A percentile compares a stretch with the other conserved stretches of the same genome.
Conservation (phyloP, 2,888 invertebrate genomes). For the Morpho deidamia region DNA sequence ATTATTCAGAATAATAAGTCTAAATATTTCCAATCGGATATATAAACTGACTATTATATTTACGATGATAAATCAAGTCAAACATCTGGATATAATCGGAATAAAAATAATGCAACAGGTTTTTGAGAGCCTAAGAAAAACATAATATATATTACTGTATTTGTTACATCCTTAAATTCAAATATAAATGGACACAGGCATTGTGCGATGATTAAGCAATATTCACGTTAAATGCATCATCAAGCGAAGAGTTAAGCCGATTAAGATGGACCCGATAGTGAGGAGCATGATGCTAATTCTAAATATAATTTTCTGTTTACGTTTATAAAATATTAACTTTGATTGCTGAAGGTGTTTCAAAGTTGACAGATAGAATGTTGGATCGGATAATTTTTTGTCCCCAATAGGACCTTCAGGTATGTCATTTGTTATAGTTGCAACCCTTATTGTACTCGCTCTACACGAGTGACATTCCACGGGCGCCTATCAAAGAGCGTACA, state of each 20-base stretch:
- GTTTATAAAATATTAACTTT: constrained; percentile 39
- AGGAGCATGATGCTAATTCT: constrained; percentile 59
- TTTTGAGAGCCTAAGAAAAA: constrained; percentile 3
- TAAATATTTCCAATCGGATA: constrained; percentile 57
- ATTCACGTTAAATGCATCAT: constrained; percentile 20
- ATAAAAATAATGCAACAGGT: constrained; percentile 12
- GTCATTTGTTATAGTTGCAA: no score
- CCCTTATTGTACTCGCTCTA: no score
- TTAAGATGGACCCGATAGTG: constrained; percentile 62
- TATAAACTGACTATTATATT: constrained; percentile 57
- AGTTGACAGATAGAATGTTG: constrained; percentile 38
- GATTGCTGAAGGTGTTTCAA: constrained; percentile 21
- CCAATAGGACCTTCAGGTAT: no score
- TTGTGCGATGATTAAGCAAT: constrained; percentile 27
- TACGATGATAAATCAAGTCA: constrained; percentile 61
- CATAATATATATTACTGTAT: constrained; percentile 39
- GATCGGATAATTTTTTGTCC: neutral
- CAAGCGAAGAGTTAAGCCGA: constrained; percentile 58
- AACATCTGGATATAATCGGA: constrained; percentile 40
- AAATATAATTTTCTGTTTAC: constrained; percentile 51
- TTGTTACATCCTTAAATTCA: constrained; percentile 17
- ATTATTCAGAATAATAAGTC: no score
- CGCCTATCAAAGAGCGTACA: no score
- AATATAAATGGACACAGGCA: constrained; percentile 17
- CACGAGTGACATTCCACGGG: no score